Base-by-base conservation (phyloP, 2,888 invertebrate genomes). In the Agrenia bidenticulata region DNA sequence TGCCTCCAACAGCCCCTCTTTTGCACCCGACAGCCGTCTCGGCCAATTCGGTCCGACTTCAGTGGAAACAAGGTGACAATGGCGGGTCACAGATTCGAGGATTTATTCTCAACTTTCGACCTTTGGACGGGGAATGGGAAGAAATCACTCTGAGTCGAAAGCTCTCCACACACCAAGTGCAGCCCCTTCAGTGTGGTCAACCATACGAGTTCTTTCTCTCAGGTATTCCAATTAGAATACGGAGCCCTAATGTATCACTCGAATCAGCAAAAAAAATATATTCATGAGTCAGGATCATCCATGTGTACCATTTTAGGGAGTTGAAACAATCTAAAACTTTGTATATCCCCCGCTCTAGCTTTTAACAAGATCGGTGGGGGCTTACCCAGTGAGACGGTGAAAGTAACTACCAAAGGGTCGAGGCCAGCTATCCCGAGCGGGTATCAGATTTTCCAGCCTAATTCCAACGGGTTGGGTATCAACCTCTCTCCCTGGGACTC, bases 401-500 rank as follows among this genome's bases (percentile, higher is more conserved):
- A 60, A 87, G 80, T 80, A 1, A 78, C 78, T 66, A 81, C 89
- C 19, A 88, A 88, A 79, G 89, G 89, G 2, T 87, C 87, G 78
- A 85, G 87, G 7, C 89, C 89, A 0, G 69, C 79, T 15, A 73
- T 77, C 42, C 79, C 80, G 4, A 81, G 85, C 2, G 83, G 86
- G 0, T 82, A 84, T 1, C 82, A 85, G 55, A 84, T 89, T 69
- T 81, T 89, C 65, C 82, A 84, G n/a, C 87, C 88, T 11, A 89
- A 89, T 78, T 87, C 88, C 1, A 88, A 88, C 2, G 86, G 87
- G 26, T 84, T 88, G 26, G 80, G 85, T 21, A 81, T 89, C 17
- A 83, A 87, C 66, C 81, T 89, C 67, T 86, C 86, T 77, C 83
- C 85, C 19, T 89, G 89, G 89, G 88, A 88, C 0, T 88, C 88